Evolutionary conservation across 2,888 invertebrate species (phyloP).

Genomic region (Trissolcus japonicus): DNA sequence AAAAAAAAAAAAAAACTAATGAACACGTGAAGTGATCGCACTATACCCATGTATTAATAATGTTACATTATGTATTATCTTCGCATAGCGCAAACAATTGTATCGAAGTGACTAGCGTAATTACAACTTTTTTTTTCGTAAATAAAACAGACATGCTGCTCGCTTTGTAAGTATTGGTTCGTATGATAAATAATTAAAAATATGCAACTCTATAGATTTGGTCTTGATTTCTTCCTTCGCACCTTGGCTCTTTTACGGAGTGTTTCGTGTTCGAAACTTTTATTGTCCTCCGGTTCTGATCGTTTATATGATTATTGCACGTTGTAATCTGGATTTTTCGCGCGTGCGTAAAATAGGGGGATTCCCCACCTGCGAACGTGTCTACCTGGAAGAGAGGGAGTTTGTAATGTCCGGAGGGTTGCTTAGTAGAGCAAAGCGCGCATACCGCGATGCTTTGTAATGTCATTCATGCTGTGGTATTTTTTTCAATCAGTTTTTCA

Average conservation of each 20-base stretch:
- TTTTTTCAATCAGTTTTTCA: conserved; percentile 61
- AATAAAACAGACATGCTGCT: conserved; percentile 68
- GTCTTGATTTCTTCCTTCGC: background rate
- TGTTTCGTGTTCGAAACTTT: background rate
- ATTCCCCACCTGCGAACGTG: conserved; percentile 36
- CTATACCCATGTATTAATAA: conserved; percentile 74
- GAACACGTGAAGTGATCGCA: conserved; percentile 58
- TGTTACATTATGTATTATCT: conserved; percentile 70
- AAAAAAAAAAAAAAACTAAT: conserved; percentile 42
- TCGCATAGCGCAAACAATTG: conserved; percentile 62
- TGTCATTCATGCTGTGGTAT: conserved; percentile 64
- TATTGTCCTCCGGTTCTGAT: background rate
- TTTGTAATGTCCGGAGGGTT: conserved; percentile 58
- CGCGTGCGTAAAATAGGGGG: conserved; percentile 29
- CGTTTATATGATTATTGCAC: background rate
- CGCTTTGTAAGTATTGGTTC: conserved; percentile 75
- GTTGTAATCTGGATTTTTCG: conserved; percentile 1
- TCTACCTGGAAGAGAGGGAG: conserved; percentile 34
- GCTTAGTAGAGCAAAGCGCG: conserved; percentile 71
- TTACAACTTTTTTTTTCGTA: conserved; percentile 53
- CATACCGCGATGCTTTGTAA: conserved; percentile 73
- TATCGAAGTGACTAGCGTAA: conserved; percentile 60
- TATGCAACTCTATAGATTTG: conserved; percentile 57
- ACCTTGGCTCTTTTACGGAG: background rate
- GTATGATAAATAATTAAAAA: conserved; percentile 72